These are phyloP conservation scores for Sarotherodon lohbergeri DNA, from an alignment of 2,113 vertebrate genomes.

Conservation along the genomic window DNA sequence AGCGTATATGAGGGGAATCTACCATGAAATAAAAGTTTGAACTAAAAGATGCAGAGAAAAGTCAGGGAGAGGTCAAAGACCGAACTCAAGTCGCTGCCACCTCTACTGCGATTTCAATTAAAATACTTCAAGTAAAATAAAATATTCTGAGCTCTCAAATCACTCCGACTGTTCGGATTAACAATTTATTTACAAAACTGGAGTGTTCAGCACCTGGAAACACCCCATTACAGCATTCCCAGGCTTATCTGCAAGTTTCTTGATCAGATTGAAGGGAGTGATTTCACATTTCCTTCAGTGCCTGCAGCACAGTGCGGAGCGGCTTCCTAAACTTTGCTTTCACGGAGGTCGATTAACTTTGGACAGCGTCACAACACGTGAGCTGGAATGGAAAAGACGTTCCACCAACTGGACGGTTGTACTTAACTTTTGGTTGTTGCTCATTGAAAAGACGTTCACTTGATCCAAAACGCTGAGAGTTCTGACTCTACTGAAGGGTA, in stretches of 20 bases:
- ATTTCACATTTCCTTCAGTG: background rate
- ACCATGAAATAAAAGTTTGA: background rate
- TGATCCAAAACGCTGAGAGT: too few species aligned
- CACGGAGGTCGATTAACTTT: background rate
- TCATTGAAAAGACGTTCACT: too few species aligned
- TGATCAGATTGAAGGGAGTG: background rate
- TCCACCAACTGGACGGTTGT: background rate
- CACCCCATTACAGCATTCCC: background rate
- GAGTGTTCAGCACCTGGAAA: background rate
- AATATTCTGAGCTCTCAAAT: background rate
- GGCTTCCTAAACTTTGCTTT: background rate
- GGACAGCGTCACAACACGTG: background rate
- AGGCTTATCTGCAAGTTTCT: background rate
- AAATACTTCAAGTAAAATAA: background rate
- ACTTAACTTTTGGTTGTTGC: accelerated
- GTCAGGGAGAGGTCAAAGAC: background rate
- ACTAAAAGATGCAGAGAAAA: background rate
- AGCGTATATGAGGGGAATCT: background rate
- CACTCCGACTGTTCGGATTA: accelerated
- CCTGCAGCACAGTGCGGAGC: background rate
- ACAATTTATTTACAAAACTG: background rate
- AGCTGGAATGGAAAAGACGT: background rate
- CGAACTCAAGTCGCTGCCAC: accelerated
- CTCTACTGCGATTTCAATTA: background rate
- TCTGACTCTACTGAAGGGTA: too few species aligned